Base-by-base conservation (phyloP, 2,797 vertebrate genomes). In the Myiotriccus ornatus region DNA sequence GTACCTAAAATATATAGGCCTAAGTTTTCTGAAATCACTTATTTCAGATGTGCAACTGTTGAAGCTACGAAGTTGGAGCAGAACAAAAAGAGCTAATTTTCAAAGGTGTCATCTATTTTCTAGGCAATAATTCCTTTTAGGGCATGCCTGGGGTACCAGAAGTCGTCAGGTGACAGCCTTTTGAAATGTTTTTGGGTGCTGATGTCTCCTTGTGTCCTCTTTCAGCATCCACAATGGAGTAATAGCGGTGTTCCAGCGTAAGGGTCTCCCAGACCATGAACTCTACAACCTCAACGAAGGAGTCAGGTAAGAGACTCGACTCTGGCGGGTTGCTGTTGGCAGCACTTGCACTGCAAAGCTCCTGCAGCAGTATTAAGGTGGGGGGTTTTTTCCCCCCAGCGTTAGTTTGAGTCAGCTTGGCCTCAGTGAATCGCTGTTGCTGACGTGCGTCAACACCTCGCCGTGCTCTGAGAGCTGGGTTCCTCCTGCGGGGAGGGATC, bases 211-310 rank as follows among this genome's bases (percentile, higher is more conserved):
- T 12, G n/a, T 74, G 35, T 90, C 69, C 67, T 19, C 90, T 95
- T 95, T 5, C 98, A 99, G 99, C 96, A 99, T 99, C 97, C 99
- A 99, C 94, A 99, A 98, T 82, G 99, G 99, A 47, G 99, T 99
- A 89, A 99, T 99, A 14, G 98, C 99, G 0, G 99, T 99, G 88
- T 99, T 99, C 98, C 99, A 99, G 97, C 98, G 96, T 85, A 99
- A 99, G 92, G 99, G 99, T 19, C 98, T 99, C 93, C 99, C 98
- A 3, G 99, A 99, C 93, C 99, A 99, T 57, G 99, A 99, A 87
- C 99, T 99, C 67, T 99, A 98, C 97, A 97, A 97, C 92, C 98
- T 99, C 94, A 99, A 99, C 39, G 99, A 99, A 97, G 99, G 99
- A 30, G 99, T 99, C 97, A 98, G 99, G 99, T 99, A 88, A 98